phyloP scores from a whole-genome alignment of 2,113 vertebrate species.

The Otocyon megalotis region DNA sequence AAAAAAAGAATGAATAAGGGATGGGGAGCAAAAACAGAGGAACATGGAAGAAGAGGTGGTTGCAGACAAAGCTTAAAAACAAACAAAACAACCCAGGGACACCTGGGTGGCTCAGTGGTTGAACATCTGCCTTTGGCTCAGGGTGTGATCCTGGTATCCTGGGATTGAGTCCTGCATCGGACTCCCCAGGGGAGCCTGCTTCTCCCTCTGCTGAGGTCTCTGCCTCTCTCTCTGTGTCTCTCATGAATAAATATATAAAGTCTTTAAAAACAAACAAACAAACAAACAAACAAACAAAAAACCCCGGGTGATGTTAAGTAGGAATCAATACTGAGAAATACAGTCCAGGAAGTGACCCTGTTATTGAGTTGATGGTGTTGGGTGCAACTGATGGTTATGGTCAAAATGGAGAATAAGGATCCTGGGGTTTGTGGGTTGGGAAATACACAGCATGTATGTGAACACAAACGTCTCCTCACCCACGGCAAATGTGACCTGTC shows the following conservation, averaged over 20 bases:
- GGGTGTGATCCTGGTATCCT: no score
- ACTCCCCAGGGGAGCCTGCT: no score
- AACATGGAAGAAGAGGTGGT: not conserved
- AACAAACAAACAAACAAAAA: not conserved
- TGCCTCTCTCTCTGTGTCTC: no score
- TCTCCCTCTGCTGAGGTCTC: no score
- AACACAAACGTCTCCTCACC: not conserved
- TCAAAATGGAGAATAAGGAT: not conserved
- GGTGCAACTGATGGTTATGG: not conserved
- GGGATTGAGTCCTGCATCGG: no score
- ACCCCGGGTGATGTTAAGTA: not conserved
- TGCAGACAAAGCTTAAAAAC: not conserved
- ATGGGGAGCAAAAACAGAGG: not conserved
- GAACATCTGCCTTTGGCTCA: no score
- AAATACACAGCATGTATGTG: fast-evolving
- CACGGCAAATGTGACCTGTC: fast-evolving
- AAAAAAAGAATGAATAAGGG: not conserved
- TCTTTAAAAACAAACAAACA: no score
- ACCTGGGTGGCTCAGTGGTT: no score
- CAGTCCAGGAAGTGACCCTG: not conserved
- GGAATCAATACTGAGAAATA: not conserved
- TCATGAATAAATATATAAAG: no score
- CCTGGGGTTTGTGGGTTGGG: not conserved
- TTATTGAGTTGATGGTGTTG: not conserved
- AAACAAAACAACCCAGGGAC: no score